Base-by-base conservation (phyloP, 2,888 invertebrate genomes). In the Sinodicranocentrus sp. region DNA sequence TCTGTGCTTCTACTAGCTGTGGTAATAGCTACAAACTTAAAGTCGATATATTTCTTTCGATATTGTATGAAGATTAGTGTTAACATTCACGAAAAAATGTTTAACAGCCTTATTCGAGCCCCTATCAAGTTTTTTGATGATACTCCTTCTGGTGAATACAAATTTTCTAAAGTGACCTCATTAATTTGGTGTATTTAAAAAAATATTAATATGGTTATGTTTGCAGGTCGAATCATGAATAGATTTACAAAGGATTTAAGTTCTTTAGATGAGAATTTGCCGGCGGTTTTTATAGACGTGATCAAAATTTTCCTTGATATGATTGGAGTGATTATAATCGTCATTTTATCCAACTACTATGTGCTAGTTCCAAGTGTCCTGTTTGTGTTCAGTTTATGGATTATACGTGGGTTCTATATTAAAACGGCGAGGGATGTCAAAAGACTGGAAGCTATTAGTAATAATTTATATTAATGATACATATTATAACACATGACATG, bases 231-330 rank as follows among this genome's bases (percentile, higher is more conserved):
- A 19, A 94, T 96, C 88, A 92, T 96, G 70, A 96, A 96, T 90
- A 91, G 96, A 76, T 96, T 96, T 91, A 95, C 96, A 0, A 96
- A 96, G 90, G 96, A 96, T 89, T 94, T 95, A 91, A 95, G 95
- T 0, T 92, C 94, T 1, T 93, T 96, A 63, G 95, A 95, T 89
- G 95, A 95, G 90, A 91, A 93, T 19, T 90, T 95, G 75, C 95
- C 95, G 0, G 67, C 71, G 1, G 78, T 84, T 8, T 84, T 84
- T 39, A 77, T 78, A 23, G 85, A 85, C 57, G 80, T 84, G 33
- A 70, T 89, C 72, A 89, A 92, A 91, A 93, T 95, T 83, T 93
- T 93, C 89, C 92, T 95, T 91, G 93, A 95, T 75, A 94, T 92
- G 57, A 21, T 91, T 17, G 91, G 91, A 52, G 90, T 91, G 13